Conservation (phyloP, 1,140 invertebrate species). For the Diorhabda elongata region DNA sequence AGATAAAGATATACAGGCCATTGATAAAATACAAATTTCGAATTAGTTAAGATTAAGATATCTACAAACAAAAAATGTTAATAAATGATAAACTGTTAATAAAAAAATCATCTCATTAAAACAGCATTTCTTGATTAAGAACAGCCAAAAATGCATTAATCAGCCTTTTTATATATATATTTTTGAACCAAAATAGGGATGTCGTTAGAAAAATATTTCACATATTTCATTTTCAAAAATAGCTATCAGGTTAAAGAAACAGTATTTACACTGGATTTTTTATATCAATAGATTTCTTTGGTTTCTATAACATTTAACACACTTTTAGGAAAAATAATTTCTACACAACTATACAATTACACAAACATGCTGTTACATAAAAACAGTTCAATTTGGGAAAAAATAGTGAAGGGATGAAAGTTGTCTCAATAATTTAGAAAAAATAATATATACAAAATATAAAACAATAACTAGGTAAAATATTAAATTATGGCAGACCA, state of each 20-base stretch:
- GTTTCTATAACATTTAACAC: constrained; percentile 19
- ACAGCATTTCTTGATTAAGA: too few relatives aligned
- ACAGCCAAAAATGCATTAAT: too few relatives aligned
- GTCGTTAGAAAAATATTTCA: background rate
- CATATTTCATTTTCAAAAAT: background rate
- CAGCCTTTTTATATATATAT: too few relatives aligned
- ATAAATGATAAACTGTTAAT: too few relatives aligned
- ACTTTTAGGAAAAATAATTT: constrained; percentile 26
- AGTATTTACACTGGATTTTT: constrained; percentile 23
- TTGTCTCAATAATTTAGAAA: constrained; percentile 21
- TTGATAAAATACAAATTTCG: too few relatives aligned
- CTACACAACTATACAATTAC: constrained; percentile 37
- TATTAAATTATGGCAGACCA: constrained; percentile 13
- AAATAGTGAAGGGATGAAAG: background rate
- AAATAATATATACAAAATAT: constrained; percentile 22
- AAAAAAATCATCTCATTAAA: too few relatives aligned
- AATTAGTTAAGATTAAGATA: too few relatives aligned
- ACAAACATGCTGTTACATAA: constrained; percentile 32
- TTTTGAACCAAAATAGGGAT: background rate
- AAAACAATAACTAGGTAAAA: constrained; percentile 20
- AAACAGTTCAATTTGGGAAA: background rate
- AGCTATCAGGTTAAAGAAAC: background rate
- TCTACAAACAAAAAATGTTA: too few relatives aligned
- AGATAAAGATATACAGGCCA: too few relatives aligned
- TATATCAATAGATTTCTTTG: constrained; percentile 22